phyloP scores from a whole-genome alignment of 2,888 invertebrate species.

The Drosophila anomalata region DNA sequence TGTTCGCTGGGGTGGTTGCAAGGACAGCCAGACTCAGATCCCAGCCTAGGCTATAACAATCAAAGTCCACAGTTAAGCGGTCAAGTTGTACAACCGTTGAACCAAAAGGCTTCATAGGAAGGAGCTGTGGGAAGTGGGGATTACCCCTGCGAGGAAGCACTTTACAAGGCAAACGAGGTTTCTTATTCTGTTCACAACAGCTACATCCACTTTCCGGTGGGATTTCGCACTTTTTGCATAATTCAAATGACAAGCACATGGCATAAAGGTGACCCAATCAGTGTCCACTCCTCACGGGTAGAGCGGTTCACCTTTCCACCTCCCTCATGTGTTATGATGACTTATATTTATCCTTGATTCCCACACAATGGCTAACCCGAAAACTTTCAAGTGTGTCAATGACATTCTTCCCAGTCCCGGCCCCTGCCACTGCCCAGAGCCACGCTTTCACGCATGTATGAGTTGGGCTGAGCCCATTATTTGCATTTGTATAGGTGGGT shows the following conservation, averaged over 20 bases:
- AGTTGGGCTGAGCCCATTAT: background rate
- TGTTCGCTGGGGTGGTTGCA: background rate
- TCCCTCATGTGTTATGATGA: constrained; percentile 1
- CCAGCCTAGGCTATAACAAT: background rate
- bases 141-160: background rate
- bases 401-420: constrained; percentile 13
- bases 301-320: constrained; percentile 22
- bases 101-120: constrained; percentile 29
- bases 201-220: constrained; percentile 34
- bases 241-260: constrained; percentile 50
- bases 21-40: background rate
- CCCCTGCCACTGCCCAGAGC: background rate
- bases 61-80: background rate
- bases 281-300: constrained; percentile 51
- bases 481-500: background rate
- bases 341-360: constrained; percentile 9
- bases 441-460: background rate
- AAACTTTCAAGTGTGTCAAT: constrained; percentile 28
- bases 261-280: constrained; percentile 46
- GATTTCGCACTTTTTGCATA: constrained; percentile 49
- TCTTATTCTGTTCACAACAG: constrained; percentile 31
- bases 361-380: constrained; percentile 20
- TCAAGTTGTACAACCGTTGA: background rate
- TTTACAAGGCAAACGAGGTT: background rate
- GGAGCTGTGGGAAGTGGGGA: no score